phyloP scores from a whole-genome alignment of 2,797 vertebrate species.

The Carduelis carduelis region DNA sequence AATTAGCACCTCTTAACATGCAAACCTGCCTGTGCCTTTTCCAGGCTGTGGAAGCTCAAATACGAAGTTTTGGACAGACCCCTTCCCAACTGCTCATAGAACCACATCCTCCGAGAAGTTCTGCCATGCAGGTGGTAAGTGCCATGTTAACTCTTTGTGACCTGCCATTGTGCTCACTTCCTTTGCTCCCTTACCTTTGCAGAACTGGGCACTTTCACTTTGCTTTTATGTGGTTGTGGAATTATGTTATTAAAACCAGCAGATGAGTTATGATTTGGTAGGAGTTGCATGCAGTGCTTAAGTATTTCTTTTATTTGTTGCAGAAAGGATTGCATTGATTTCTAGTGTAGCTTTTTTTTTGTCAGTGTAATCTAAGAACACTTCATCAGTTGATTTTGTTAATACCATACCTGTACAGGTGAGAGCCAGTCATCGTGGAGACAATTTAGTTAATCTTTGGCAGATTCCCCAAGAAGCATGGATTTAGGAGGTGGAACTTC shows the following conservation, averaged over 20 bases:
- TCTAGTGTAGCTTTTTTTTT: neutral
- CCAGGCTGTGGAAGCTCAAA: constrained; percentile 96
- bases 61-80: constrained; percentile 97
- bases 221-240: neutral
- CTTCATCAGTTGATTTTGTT: constrained; percentile 47
- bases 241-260: neutral
- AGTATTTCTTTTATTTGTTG: constrained; percentile 22
- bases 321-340: constrained; percentile 10
- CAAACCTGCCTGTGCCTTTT: constrained; percentile 73
- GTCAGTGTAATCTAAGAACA: constrained; percentile 1
- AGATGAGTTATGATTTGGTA: neutral
- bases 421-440: constrained; percentile 8
- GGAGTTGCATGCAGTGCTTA: neutral
- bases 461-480: constrained; percentile 50
- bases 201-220: neutral
- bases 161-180: neutral
- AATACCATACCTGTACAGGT: constrained; percentile 56
- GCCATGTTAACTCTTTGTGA: neutral
- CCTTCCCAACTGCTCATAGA: constrained; percentile 96
- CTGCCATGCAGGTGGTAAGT: constrained; percentile 99
- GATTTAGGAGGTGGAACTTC: constrained; percentile 66
- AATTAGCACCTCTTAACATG: constrained; percentile 89
- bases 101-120: constrained; percentile 94
- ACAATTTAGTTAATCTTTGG: constrained; percentile 50
- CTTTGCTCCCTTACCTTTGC: neutral